Evolutionary conservation across 2,888 invertebrate species (phyloP), one percentile per base, ranked within the genome.

Genomic region (Bellardia bayeri): DNA sequence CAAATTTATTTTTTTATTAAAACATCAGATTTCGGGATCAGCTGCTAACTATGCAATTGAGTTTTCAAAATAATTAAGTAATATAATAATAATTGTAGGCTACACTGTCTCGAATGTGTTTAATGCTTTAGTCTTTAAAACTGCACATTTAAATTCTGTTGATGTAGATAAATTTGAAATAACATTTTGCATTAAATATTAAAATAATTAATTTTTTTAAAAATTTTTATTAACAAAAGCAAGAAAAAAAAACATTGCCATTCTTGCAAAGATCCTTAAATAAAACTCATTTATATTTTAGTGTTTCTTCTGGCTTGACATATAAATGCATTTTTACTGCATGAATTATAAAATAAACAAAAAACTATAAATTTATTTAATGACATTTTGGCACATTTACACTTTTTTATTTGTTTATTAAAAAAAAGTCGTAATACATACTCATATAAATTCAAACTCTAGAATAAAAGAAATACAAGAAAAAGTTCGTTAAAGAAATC

Each of bases 321-420:
- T 33, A 71, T 3, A 30, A 82, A 61, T 40, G 23, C 69, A 61
- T 11, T 79, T 61, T 66, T 79, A 79, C 49, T 61, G 14, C 49
- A 66, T 45, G 49, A 74, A 64, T 49, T 66, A 23, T 61, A 54
- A 23, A 49, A 82, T 42, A 14, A 76, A 64, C 16, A 68, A 51
- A 63, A 76, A 63, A 71, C 37, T 37, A 37, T 75, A 68, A 76
- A 82, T 51, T 51, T 75, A 42, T 78, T 78, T 83, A 82, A 78
- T 78, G 78, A 71, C 9, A 76, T 78, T 78, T 83, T 78, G 83
- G 78, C 83, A 83, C 63, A 83, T 64, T 83, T 54, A 54, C 68
- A 76, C 69, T 54, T 74, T 64, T 72, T 63, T 49, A 23, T 30
- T 61, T 51, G 56, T 74, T 7, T 30, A 30, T 3, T 3, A 49